phyloP scores from a whole-genome alignment of 2,797 vertebrate species.

The Hapalemur alaotrensis region DNA sequence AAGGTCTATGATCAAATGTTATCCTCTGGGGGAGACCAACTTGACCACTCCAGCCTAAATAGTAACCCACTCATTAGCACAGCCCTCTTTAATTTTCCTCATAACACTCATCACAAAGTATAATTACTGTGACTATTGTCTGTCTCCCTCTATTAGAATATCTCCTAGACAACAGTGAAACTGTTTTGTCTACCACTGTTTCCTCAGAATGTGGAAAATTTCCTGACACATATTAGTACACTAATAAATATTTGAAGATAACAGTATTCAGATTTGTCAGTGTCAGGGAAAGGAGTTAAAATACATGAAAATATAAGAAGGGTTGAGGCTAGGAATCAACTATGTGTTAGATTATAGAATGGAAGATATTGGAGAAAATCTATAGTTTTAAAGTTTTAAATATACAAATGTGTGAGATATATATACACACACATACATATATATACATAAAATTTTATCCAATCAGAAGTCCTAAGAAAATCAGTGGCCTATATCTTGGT shows the following conservation, averaged over 20 bases:
- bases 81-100: background rate
- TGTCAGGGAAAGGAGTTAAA: background rate
- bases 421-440: background rate
- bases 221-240: background rate
- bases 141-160: background rate
- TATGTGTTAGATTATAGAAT: background rate
- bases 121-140: background rate
- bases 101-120: background rate
- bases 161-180: background rate
- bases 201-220: background rate
- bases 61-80: background rate
- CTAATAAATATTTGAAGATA: background rate
- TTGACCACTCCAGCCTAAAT: background rate
- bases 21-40: background rate
- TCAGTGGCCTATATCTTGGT: background rate
- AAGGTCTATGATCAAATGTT: background rate
- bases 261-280: background rate
- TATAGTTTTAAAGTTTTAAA: background rate
- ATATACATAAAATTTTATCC: background rate
- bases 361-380: background rate
- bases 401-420: background rate
- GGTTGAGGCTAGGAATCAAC: background rate
- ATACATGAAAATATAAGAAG: background rate
- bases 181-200: background rate
- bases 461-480: background rate